phyloP scores from a whole-genome alignment of 2,888 invertebrate species.

The Eubasilissa splendida region DNA sequence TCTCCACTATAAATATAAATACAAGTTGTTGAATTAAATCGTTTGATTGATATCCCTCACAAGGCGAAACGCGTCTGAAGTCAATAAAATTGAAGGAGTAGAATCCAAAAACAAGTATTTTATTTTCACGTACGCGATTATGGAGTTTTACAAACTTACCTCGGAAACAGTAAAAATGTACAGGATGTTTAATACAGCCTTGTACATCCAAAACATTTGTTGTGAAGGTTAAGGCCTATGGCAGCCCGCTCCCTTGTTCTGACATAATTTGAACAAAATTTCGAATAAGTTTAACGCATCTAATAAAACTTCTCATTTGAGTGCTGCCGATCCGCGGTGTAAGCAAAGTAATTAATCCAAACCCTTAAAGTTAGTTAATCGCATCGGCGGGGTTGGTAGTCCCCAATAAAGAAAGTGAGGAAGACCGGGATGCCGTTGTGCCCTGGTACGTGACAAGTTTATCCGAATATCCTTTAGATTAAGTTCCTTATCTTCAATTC shows the following conservation, averaged over 20 bases:
- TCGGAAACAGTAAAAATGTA: too few species aligned
- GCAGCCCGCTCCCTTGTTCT: background rate
- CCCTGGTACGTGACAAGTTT: conserved; percentile 21
- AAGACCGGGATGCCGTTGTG: background rate
- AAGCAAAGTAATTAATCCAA: conserved; percentile 19
- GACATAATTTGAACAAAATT: conserved; percentile 2
- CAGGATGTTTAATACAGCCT: too few species aligned
- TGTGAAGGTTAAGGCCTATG: too few species aligned
- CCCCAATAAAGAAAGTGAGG: conserved; percentile 17
- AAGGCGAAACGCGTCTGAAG: too few species aligned
- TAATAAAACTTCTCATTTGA: conserved; percentile 16
- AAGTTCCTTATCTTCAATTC: conserved; percentile 28
- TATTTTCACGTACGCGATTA: too few species aligned
- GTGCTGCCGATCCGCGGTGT: background rate
- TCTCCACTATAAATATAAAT: too few species aligned
- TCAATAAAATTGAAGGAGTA: too few species aligned
- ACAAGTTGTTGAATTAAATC: too few species aligned
- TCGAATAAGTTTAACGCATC: background rate
- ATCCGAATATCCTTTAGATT: conserved; percentile 20
- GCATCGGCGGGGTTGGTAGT: conserved; percentile 1
- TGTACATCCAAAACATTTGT: too few species aligned
- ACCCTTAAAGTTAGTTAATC: conserved; percentile 10
- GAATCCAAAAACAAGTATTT: too few species aligned
- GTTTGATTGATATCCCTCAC: too few species aligned
- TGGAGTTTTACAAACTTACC: too few species aligned